These are phyloP conservation scores for Myripristis murdjan DNA, from an alignment of 2,797 vertebrate genomes.

Conservation along the genomic window DNA sequence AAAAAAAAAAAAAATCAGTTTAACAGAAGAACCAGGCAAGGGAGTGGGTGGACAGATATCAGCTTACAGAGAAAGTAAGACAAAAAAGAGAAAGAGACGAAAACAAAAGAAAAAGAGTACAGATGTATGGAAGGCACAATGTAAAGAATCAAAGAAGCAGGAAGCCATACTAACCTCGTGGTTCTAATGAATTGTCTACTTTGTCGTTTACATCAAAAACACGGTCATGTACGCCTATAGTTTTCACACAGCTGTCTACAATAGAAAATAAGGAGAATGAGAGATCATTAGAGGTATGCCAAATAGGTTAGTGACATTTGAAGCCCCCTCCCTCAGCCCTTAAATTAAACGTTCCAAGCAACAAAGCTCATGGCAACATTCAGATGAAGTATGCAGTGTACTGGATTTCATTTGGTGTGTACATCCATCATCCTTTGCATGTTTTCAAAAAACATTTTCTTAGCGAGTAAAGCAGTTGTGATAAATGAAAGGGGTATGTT, in stretches of 20 bases:
- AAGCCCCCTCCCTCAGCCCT: constrained; percentile 74
- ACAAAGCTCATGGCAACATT: constrained; percentile 86
- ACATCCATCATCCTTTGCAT: constrained; percentile 44
- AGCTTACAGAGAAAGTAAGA: constrained; percentile 40
- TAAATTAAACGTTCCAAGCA: constrained; percentile 77
- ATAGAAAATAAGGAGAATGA: constrained; percentile 85
- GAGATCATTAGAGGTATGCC: constrained; percentile 80
- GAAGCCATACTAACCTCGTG: constrained; percentile 99
- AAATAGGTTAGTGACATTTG: constrained; percentile 92
- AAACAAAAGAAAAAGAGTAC: constrained; percentile 56
- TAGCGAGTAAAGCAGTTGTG: constrained; percentile 53
- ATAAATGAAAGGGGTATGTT: constrained; percentile 60
- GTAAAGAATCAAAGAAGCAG: constrained; percentile 87
- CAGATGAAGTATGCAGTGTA: constrained; percentile 71
- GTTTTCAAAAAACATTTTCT: constrained; percentile 39
- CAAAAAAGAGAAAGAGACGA: constrained; percentile 34
- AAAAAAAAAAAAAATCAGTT: constrained; percentile 23
- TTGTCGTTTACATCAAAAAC: constrained; percentile 99
- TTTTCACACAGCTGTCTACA: constrained; percentile 99
- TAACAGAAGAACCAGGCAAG: constrained; percentile 18
- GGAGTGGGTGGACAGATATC: constrained; percentile 23
- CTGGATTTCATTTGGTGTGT: constrained; percentile 53
- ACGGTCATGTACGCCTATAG: constrained; percentile 99
- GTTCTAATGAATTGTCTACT: constrained; percentile 99
- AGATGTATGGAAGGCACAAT: constrained; percentile 85